These are phyloP conservation scores for Dromius quadrimaculatus DNA, from an alignment of 2,888 invertebrate genomes.

Conservation along the genomic window DNA sequence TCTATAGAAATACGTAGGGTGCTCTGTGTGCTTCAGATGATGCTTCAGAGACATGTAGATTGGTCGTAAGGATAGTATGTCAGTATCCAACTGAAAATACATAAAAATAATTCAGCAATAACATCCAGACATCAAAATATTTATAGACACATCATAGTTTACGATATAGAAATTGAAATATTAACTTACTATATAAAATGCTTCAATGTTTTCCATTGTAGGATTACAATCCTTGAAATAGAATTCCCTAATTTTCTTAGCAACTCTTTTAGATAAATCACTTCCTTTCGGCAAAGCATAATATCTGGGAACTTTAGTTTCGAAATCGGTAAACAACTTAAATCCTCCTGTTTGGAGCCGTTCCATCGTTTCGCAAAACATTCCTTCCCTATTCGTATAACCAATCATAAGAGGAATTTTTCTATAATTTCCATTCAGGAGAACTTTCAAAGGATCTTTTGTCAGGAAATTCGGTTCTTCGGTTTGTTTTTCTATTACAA, in stretches of 20 bases:
- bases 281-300: conserved; percentile 40
- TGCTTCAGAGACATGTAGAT: conserved; percentile 55
- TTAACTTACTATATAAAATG: conserved; percentile 60
- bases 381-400: conserved; percentile 62
- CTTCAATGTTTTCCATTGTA: conserved; percentile 62
- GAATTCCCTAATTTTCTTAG: conserved; percentile 63
- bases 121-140: conserved; percentile 28
- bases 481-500: conserved; percentile 57
- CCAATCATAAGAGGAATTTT: conserved; percentile 63
- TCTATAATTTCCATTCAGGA: conserved; percentile 60
- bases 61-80: conserved; percentile 55
- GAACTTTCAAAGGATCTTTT: conserved; percentile 59
- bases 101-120: background rate
- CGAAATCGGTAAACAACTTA: conserved; percentile 46
- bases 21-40: conserved; percentile 51
- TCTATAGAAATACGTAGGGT: conserved; percentile 58
- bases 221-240: conserved; percentile 67
- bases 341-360: conserved; percentile 39
- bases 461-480: conserved; percentile 59
- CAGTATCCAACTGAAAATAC: conserved; percentile 51
- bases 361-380: conserved; percentile 49
- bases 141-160: background rate
- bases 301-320: conserved; percentile 38
- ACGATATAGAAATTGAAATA: conserved; percentile 10
- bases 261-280: conserved; percentile 60